Evolutionary conservation across 1,140 invertebrate species (phyloP), one percentile per base, ranked within the genome.

Genomic region (Chionoecetes opilio): DNA sequence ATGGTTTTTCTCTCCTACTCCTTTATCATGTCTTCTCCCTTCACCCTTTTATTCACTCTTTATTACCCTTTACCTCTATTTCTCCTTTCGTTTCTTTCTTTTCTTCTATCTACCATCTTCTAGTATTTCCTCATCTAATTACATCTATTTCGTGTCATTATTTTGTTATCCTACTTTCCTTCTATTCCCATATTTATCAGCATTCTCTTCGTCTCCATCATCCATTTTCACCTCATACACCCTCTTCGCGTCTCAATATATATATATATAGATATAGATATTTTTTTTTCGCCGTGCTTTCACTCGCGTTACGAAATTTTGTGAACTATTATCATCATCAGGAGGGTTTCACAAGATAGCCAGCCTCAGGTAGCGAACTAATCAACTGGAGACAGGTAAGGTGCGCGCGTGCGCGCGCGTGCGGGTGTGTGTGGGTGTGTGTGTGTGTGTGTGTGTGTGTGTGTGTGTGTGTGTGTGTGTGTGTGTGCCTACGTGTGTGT

Each of bases 371-470:
- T 38, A 87, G 32, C 17, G 85, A 87, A 87, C 37, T 87, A 87
- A 87, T 75, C 32, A 38, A 87, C 8, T 17, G 37, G 85, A 31
- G 11, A 34, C 34, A 87, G 85, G 37, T 87, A 87, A 37, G 34
- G 37, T 87, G 37, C 34, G 37, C 34, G 37, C 34, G 37, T 87
- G 37, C 34, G 37, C 34, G 37, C 34, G 37, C 34, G 37, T 87
- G 37, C 34, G 37, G 32, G 37, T 87, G 37, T 87, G 37, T 87
- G 37, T 87, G 37, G 32, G 37, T 87, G 37, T 87, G 37, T 87
- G 37, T 87, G 37, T 87, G 37, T 87, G 37, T 87, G 37, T 87
- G 37, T 87, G 37, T 87, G 37, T 87, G 37, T 87, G 37, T 87
- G 37, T 34, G 37, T 87, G 37, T 87, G 37, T 87, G 37, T 87